Conservation (phyloP, 2,797 vertebrate genomes). For the Oreochromis grahami region DNA sequence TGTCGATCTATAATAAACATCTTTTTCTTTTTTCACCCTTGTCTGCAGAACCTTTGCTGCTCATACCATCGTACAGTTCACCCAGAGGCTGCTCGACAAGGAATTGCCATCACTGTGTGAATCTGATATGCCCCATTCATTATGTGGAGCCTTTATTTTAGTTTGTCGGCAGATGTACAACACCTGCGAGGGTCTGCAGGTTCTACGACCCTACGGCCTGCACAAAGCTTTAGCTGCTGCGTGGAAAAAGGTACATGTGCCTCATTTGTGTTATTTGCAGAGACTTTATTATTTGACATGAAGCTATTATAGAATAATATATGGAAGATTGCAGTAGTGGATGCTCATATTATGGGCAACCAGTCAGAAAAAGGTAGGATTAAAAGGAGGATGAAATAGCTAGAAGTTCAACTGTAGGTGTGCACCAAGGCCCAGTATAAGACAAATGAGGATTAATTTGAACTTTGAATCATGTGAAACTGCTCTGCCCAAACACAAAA, state of each 20-base stretch:
- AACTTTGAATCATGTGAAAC: not conserved
- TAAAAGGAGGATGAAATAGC: not conserved
- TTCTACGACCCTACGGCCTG: constrained; percentile 81
- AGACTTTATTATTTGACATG: not conserved
- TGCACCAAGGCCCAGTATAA: not conserved
- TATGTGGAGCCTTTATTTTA: constrained; percentile 91
- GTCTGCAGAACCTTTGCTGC: constrained; percentile 80
- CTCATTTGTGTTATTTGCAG: not conserved
- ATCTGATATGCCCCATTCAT: constrained; percentile 59
- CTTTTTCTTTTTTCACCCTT: not conserved
- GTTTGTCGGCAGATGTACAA: constrained; percentile 91
- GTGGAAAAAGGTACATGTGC: constrained; percentile 85
- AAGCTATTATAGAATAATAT: not conserved
- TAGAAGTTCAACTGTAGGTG: not conserved
- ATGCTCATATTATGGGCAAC: not conserved
- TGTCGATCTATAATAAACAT: not conserved
- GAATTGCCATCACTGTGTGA: constrained; percentile 71
- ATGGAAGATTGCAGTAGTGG: not conserved
- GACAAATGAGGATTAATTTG: not conserved
- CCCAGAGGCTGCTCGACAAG: constrained; percentile 85
- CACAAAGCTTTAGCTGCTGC: constrained; percentile 82
- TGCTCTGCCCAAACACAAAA: not conserved
- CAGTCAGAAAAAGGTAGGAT: not conserved
- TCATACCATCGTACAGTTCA: constrained; percentile 84
- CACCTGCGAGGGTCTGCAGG: constrained; percentile 90